Base-by-base conservation (phyloP, 2,113 vertebrate species). In the Phalacrocorax aristotelis region DNA sequence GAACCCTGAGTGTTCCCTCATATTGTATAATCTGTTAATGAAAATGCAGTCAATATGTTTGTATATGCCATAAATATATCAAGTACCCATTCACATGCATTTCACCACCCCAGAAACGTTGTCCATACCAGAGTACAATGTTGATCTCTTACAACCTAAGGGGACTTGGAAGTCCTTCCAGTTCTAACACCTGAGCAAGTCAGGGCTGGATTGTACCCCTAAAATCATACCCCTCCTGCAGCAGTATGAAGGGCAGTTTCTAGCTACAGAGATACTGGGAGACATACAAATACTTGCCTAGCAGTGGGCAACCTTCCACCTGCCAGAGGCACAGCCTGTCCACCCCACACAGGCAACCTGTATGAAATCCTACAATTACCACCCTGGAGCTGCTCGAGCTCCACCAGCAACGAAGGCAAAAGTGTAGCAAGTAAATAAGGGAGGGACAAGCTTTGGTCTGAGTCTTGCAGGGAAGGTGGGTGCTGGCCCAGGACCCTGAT, bases 201-300 rank as follows among this genome's bases (percentile, higher is more conserved):
- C 14, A 48, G 36, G 42, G 29, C 19, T 91, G 40, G 22, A 38
- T 29, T 66, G 10, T 38, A 48, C 8, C 20, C 29, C 34, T 52
- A 46, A 74, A 78, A 72, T 55, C n/a, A 30, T 29, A 66, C 9
- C 21, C 26, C 40, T 82, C 19, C 51, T 60, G 38, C 30, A 42
- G 7, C 1, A 6, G 6, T 38, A 34, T 71, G 46, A 82, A 82
- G 38, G n/a, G 18, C 30, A 38, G 38, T 36, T 82, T 87, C 46
- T 52, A 72, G 40, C n/a, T 71, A 20, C 22, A 14, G n/a, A 38
- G 26, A 22, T 19, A 36, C 7, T 55, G n/a, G 52, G 40, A 62
- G 66, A 26, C 10, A 19, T 7, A 36, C 0, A 1, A 22, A 19
- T 66, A 25, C 22, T 21, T 1, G 0, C 4, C 1, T 34, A 49